Base-by-base conservation (phyloP, 2,888 invertebrate genomes). In the Eurytoma californica region DNA sequence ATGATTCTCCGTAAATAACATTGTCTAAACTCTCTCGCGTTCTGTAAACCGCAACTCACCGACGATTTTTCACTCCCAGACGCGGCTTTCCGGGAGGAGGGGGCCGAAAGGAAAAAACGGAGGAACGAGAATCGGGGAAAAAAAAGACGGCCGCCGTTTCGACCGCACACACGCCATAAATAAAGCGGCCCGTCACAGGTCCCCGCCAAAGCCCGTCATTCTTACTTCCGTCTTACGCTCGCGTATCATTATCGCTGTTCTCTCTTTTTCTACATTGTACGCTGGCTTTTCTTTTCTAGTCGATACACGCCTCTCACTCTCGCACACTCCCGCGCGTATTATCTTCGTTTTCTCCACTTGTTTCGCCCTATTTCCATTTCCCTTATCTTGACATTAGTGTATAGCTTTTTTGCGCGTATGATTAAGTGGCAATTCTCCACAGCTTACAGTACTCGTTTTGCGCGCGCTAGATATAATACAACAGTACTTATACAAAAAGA, bases 171-270 rank as follows among this genome's bases (percentile, higher is more conserved):
- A 53, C 61, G 18, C 39, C 39, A 7, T 39, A 39, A 39, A 39
- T 39, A 39, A 39, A 39, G 39, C 39, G 39, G 7, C 5, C 39
- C 39, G 39, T 39, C 39, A 39, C 39, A 39, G 39, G 39, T 39
- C 57, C 39, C 47, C 24, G 16, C 58, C 74, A 73, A 79, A 72
- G 63, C 69, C 76, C 73, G 80, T 80, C 77, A 74, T 80, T 80
- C 80, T 77, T 77, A 63, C 74, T 79, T 77, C 74, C 76, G 77
- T 77, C 76, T 73, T 53, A 76, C 67, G 18, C 77, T 57, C 79
- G 79, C 80, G 70, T 73, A 73, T 76, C 77, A 76, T 81, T 82
- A 77, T 82, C 73, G 74, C 61, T 28, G 14, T 61, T 68, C 57
- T 66, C 63, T 73, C 77, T 77, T 53, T 77, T 28, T 20, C 57